Percentiles rank a stretch among this genome's conserved stretches.
Evolutionary conservation across 37 sponge, comb jelly and placozoan genomes (phyloP).

Genomic region (Eunapius fragilis): DNA sequence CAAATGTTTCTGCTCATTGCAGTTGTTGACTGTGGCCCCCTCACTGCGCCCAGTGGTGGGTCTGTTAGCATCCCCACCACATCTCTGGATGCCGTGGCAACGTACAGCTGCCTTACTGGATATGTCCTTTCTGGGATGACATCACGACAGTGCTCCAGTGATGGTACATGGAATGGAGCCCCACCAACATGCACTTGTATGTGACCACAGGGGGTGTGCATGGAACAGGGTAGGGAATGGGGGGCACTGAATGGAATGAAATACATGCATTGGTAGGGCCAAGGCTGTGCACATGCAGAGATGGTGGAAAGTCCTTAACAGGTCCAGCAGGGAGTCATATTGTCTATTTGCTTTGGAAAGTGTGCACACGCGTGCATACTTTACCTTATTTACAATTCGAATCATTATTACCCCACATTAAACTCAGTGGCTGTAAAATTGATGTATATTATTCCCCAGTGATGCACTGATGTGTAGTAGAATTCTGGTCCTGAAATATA

Average conservation of each 20-base stretch:
- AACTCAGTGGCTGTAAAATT: too few relatives aligned
- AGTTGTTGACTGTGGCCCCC: constrained; percentile 35
- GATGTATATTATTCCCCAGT: too few relatives aligned
- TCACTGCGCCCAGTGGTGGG: constrained; percentile 30
- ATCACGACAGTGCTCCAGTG: background rate
- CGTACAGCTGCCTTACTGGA: constrained; percentile 14
- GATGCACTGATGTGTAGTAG: too few relatives aligned
- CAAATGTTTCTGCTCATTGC: background rate
- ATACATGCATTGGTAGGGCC: background rate
- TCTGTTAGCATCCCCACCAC: constrained; percentile 8
- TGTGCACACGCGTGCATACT: too few relatives aligned
- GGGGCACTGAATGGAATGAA: background rate
- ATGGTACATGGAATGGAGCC: constrained; percentile 33
- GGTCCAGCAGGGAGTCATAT: too few relatives aligned
- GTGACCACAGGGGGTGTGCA: background rate
- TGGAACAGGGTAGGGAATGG: background rate
- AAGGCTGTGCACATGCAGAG: too few relatives aligned
- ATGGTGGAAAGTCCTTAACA: too few relatives aligned
- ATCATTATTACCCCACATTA: too few relatives aligned
- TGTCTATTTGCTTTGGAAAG: too few relatives aligned
- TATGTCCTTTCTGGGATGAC: background rate
- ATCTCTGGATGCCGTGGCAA: constrained; percentile 24
- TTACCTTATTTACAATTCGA: too few relatives aligned
- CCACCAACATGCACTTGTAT: constrained; percentile 35
- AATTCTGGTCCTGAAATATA: too few relatives aligned